These are phyloP conservation scores for Jordanella pulchra DNA, from an alignment of 2,797 vertebrate genomes.

Conservation along the genomic window DNA sequence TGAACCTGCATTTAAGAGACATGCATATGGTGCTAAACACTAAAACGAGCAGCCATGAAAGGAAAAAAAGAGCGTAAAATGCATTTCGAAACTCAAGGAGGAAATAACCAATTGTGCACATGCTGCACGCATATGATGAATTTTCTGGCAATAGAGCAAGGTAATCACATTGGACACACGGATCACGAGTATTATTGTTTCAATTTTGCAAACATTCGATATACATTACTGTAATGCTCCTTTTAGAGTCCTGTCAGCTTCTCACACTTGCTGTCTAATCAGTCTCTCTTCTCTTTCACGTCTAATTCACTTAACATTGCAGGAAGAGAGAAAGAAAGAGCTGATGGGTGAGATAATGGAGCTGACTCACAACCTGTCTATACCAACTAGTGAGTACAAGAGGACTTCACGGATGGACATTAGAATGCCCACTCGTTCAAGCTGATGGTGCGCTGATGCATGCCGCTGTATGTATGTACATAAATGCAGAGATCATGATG, in stretches of 20 bases:
- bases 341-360: conserved; percentile 74
- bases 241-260: conserved; percentile 64
- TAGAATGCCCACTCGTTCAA: conserved; percentile 18
- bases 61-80: conserved; percentile 2
- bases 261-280: conserved; percentile 57
- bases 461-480: conserved; percentile 30
- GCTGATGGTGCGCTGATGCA: conserved; percentile 27
- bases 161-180: conserved; percentile 49
- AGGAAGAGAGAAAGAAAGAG: conserved; percentile 64
- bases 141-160: conserved; percentile 14
- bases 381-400: conserved; percentile 28
- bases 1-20: conserved; percentile 50
- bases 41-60: conserved; percentile 1
- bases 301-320: conserved; percentile 81
- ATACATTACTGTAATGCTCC: conserved; percentile 46
- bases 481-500: conserved; percentile 56
- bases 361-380: conserved; percentile 64
- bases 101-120: background rate
- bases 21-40: conserved; percentile 16
- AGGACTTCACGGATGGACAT: conserved; percentile 10
- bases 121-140: conserved; percentile 6
- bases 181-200: conserved; percentile 50
- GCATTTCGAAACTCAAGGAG: conserved; percentile 2
- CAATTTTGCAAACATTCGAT: conserved; percentile 52
- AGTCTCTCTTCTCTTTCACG: conserved; percentile 56